Conservation (phyloP, 2,888 invertebrate species). For the Xestia sexstrigata region DNA sequence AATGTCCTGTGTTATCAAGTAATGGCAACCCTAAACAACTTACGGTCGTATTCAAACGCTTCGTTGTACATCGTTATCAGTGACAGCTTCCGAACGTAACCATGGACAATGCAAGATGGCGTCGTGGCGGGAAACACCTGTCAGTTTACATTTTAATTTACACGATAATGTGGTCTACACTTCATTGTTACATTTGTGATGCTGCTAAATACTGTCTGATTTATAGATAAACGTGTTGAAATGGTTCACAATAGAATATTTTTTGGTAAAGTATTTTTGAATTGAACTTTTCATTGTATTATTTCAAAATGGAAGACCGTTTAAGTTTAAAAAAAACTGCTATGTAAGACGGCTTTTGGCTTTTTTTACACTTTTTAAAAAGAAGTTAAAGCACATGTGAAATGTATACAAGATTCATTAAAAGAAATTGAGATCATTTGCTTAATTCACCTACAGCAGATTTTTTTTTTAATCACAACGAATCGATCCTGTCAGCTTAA, state of each 20-base stretch:
- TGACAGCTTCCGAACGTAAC: slow-evolving; percentile 69
- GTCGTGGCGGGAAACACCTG: slow-evolving; percentile 73
- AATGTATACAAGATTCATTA: not conserved
- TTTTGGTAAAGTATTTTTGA: not conserved
- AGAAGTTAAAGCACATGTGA: not conserved
- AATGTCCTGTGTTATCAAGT: not conserved
- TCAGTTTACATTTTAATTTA: slow-evolving; percentile 59
- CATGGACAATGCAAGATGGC: slow-evolving; percentile 76
- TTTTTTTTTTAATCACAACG: not conserved
- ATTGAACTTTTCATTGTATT: not conserved
- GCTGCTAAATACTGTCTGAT: not conserved
- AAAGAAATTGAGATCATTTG: not conserved
- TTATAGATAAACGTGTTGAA: not conserved
- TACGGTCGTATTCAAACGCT: slow-evolving; percentile 89
- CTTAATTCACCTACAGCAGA: not conserved
- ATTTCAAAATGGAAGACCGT: not conserved
- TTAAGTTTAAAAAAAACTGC: not conserved
- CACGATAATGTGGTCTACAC: slow-evolving; percentile 13
- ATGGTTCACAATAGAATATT: not conserved
- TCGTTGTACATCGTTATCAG: slow-evolving; percentile 85
- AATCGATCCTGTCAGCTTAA: not conserved
- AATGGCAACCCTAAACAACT: slow-evolving; percentile 70
- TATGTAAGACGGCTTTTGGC: not conserved
- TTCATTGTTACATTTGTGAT: slow-evolving; percentile 1
- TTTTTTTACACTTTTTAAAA: not conserved